Percentiles rank a stretch among this genome's conserved stretches.
These are phyloP conservation scores for Dynastes hyllus DNA, from an alignment of 2,888 invertebrate species.

Conservation along the genomic window DNA sequence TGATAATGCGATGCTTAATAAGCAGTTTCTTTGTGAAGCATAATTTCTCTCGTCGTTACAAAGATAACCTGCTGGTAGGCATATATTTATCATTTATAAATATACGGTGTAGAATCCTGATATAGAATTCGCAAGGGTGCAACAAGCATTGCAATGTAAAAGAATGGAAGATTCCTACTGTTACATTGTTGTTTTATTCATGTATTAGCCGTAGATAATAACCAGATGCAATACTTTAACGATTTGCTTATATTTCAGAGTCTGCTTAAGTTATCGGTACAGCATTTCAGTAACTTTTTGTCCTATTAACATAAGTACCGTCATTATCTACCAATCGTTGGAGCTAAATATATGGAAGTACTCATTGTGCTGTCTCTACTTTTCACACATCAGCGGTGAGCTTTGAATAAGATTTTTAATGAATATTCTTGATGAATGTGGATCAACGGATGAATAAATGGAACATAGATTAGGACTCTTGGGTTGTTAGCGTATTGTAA, in stretches of 20 bases:
- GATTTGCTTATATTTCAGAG: too few species aligned
- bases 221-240: too few species aligned
- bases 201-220: too few species aligned
- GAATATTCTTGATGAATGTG: neutral
- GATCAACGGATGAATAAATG: too few species aligned
- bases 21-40: neutral
- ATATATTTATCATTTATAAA: neutral
- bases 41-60: neutral
- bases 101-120: too few species aligned
- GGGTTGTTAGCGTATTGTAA: too few species aligned
- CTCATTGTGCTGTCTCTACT: neutral
- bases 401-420: neutral
- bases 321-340: neutral
- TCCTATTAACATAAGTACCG: neutral
- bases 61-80: neutral
- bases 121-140: too few species aligned
- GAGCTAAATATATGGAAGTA: neutral
- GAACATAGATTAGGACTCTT: too few species aligned
- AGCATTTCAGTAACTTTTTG: neutral
- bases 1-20: conserved; percentile 13
- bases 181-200: too few species aligned
- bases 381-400: neutral
- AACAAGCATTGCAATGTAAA: too few species aligned
- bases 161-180: too few species aligned
- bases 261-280: too few species aligned